These are phyloP conservation scores for Cyclura pinguis DNA, from an alignment of 2,797 vertebrate species.

Conservation along the genomic window DNA sequence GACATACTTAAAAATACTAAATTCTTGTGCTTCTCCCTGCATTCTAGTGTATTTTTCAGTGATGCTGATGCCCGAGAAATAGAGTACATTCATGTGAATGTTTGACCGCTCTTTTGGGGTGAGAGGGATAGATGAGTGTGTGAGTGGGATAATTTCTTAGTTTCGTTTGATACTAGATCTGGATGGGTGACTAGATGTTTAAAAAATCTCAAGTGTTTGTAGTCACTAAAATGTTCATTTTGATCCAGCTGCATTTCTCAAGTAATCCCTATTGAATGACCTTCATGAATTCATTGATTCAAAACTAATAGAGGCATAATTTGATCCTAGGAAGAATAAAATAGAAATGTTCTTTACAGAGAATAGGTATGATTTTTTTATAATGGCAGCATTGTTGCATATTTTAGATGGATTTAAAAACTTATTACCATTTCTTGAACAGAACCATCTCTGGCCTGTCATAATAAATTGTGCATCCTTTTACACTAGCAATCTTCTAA, in stretches of 20 bases:
- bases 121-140: background rate
- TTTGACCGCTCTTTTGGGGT: background rate
- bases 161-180: background rate
- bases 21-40: background rate
- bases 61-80: background rate
- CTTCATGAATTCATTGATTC: background rate
- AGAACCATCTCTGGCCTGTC: background rate
- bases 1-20: no score
- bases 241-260: constrained; percentile 13
- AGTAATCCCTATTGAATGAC: background rate
- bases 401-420: constrained; percentile 9
- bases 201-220: constrained; percentile 4
- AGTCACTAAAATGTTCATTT: constrained; percentile 1
- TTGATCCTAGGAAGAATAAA: background rate
- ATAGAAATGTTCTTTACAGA: background rate
- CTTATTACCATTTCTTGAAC: constrained; percentile 16
- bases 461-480: constrained; percentile 19
- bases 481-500: constrained; percentile 33
- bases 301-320: constrained; percentile 10
- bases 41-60: background rate
- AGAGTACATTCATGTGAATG: background rate
- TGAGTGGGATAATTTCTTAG: background rate
- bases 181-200: background rate
- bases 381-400: constrained; percentile 21
- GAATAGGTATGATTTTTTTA: constrained; percentile 11